Evolutionary conservation across 2,113 vertebrate species (phyloP), one percentile per base, ranked within the genome.

Genomic region (Fukomys damarensis): DNA sequence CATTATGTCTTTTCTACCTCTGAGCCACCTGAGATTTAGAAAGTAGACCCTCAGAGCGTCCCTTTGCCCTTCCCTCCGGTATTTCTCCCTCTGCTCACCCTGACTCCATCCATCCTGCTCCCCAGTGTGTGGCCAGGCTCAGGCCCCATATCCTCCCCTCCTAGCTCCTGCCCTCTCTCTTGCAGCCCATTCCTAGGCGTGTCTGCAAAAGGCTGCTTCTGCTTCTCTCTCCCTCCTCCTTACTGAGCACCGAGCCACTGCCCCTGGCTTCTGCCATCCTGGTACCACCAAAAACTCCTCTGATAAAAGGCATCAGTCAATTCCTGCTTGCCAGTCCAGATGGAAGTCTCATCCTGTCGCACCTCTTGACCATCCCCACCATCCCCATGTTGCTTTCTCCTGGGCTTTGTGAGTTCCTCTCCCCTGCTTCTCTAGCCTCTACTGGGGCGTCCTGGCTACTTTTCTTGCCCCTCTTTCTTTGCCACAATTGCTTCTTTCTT

Each of bases 41-140:
- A 83, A 86, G 49, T 9, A 52, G 54, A 22, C 43, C 41, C 43
- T 59, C 13, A 3, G 52, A 43, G 59, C 9, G 30, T 2, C 22
- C 26, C 32, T 10, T 8, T 20, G 32, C 22, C 1, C n/a, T 14
- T 4, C 24, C 35, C 0, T 10, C 26, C 65, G 56, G 4, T 4
- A 0, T 59, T 58, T 38, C 28, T 1, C 66, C 38, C 13, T 49
- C 63, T 41, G 80, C 26, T 81, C 8, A 11, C 81, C 11, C 3
- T 0, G 9, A 24, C 26, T 28, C 41, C 63, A 8, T n/a, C 81
- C 28, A 10, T 56, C 74, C 7, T 3, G 4, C 22, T 56, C 43
- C 32, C 49, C 84, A 32, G 43, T 12, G 0, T 2, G 0, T 0
- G 22, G 20, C 38, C 19, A 49, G 61, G n/a, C 72, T 85, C 74